These are phyloP conservation scores for Poliocrania exsul DNA, from an alignment of 2,797 vertebrate species.

Conservation along the genomic window DNA sequence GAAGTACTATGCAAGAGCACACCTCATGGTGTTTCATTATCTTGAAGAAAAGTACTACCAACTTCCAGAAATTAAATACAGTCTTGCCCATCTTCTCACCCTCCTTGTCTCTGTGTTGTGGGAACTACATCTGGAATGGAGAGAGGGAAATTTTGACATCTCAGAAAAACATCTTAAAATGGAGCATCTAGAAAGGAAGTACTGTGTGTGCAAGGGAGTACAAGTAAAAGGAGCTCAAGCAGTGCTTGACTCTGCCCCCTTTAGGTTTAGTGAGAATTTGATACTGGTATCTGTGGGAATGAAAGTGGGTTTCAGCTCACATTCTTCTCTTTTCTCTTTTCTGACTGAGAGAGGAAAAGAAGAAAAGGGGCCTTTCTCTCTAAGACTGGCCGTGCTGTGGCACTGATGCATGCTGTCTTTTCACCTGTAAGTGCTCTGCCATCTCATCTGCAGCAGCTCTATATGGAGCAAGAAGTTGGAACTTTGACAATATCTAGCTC, in stretches of 20 bases:
- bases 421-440: not conserved
- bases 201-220: accelerated
- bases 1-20: slow-evolving; percentile 68
- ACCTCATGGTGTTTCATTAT: slow-evolving; percentile 67
- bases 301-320: not conserved
- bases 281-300: not conserved
- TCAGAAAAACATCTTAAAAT: not conserved
- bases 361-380: not conserved
- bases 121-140: not conserved
- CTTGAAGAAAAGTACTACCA: slow-evolving; percentile 47
- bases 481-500: not conserved
- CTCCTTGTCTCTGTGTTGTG: not conserved
- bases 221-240: not conserved
- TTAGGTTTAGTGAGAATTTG: not conserved
- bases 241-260: accelerated
- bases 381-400: not conserved
- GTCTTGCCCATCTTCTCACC: not conserved
- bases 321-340: not conserved
- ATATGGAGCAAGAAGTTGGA: not conserved
- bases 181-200: not conserved
- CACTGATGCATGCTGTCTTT: not conserved
- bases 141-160: not conserved
- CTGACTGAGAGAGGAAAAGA: not conserved
- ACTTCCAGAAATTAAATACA: slow-evolving; percentile 56
- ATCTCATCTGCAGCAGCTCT: not conserved